Evolutionary conservation across 2,888 invertebrate genomes (phyloP).

Genomic region (Synanthedon myopaeformis): DNA sequence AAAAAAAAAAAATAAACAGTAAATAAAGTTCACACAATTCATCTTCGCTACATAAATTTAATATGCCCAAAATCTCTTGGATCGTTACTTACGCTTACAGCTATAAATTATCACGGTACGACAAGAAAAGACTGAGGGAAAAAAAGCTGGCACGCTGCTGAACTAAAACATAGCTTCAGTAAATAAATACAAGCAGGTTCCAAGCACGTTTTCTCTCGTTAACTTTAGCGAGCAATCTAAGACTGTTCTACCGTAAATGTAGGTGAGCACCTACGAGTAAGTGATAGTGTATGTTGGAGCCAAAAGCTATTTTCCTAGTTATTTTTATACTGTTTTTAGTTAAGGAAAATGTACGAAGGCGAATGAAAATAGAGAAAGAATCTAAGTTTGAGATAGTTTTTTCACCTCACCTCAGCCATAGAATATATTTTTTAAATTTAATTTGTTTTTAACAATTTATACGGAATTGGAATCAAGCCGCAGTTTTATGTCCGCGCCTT

Average conservation of each 20-base stretch:
- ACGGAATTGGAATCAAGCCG: no score
- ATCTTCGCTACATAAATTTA: background rate
- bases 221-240: background rate
- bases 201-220: background rate
- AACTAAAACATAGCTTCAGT: background rate
- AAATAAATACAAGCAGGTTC: background rate
- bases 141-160: background rate
- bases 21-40: background rate
- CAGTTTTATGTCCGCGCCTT: no score
- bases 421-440: no score
- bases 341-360: no score
- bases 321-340: background rate
- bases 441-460: no score
- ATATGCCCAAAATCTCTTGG: background rate
- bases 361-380: no score
- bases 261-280: background rate
- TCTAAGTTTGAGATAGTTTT: no score
- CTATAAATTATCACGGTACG: background rate
- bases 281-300: background rate
- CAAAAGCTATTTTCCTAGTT: background rate
- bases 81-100: background rate
- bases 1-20: background rate
- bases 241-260: background rate
- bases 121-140: background rate
- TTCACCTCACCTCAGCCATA: no score